Evolutionary conservation across 37 sponge, comb jelly and placozoan genomes (phyloP), one percentile per base, ranked within the genome.

Genomic region (Petrosia ficiformis): DNA sequence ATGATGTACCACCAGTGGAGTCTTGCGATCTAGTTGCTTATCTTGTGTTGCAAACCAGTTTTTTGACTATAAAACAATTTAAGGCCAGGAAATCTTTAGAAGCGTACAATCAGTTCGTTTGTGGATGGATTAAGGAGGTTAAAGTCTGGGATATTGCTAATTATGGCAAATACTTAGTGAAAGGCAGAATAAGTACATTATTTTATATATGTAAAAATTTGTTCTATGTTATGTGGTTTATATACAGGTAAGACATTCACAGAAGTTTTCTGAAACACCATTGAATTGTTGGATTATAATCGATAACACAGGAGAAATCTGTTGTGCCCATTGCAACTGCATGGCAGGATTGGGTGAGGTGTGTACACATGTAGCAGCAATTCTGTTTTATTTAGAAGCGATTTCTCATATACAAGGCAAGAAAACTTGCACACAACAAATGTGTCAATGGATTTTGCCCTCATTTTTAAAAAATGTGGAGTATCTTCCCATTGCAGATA

Each of bases 311-410:
- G 92, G 88, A 1, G 70, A 44, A 33, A 83, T 87, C 25, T 1
- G 74, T 71, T 14, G 71, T 58, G 82, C 81, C 0, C 92, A 92
- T 66, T 92, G 92, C 71, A 74, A 87, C 48, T 92, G 92, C 77
- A 91, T 87, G 80, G 84, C 83, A 24, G 92, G 92, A 0, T 73
- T 85, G 1, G 86, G 87, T 21, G 87, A 91, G 63, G 44, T 76
- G 22, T 92, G 88, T 67, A 33, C 79, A 35, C 88, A 92, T 78
- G 44, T 83, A 25, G 88, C 84, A 35, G 48, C 88, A 3, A 6
- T 92, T 0, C 77, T 92, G 3, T 92, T 39, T 41, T 59, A 69
- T 30, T 36, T 73, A n/a, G 92, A 83, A 70, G 77, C 78, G 36
- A 77, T 58, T 22, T 64, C 76, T 8, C 36, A 74, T 11, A 75